A percentile compares a stretch with the other conserved stretches of the same genome.
Conservation (phyloP, 2,888 invertebrate genomes). For the Cheiracanthium punctorium region DNA sequence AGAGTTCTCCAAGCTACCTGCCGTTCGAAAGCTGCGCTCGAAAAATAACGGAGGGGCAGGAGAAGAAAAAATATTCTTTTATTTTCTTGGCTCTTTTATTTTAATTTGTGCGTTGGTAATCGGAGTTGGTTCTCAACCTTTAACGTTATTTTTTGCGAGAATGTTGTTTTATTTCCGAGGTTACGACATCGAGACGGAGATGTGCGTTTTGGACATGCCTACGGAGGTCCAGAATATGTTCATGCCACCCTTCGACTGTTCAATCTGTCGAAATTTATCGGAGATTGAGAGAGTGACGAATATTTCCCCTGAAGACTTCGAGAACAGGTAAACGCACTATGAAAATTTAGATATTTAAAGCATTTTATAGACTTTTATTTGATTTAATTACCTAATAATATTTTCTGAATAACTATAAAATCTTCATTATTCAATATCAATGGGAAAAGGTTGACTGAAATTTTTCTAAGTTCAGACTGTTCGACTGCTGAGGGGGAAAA, state of each 20-base stretch:
- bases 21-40: slow-evolving; percentile 28
- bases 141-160: slow-evolving; percentile 26
- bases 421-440: too few relatives aligned
- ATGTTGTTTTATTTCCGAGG: slow-evolving; percentile 57
- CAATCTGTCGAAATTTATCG: slow-evolving; percentile 83
- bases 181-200: slow-evolving; percentile 37
- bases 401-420: neutral
- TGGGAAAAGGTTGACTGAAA: too few relatives aligned
- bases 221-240: slow-evolving; percentile 78
- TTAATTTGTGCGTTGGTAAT: slow-evolving; percentile 1
- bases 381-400: neutral
- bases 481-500: too few relatives aligned
- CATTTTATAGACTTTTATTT: neutral
- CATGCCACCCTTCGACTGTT: slow-evolving; percentile 88
- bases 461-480: too few relatives aligned
- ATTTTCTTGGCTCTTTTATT: slow-evolving; percentile 19
- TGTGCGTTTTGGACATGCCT: slow-evolving; percentile 74
- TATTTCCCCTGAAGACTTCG: slow-evolving; percentile 83
- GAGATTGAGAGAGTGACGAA: slow-evolving; percentile 82
- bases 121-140: neutral
- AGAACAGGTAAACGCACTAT: slow-evolving; percentile 80
- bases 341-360: neutral
- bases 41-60: neutral
- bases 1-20: slow-evolving; percentile 27
- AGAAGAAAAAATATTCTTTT: neutral